Base-by-base conservation (phyloP, 2,113 vertebrate genomes). In the Toxostoma redivivum region DNA sequence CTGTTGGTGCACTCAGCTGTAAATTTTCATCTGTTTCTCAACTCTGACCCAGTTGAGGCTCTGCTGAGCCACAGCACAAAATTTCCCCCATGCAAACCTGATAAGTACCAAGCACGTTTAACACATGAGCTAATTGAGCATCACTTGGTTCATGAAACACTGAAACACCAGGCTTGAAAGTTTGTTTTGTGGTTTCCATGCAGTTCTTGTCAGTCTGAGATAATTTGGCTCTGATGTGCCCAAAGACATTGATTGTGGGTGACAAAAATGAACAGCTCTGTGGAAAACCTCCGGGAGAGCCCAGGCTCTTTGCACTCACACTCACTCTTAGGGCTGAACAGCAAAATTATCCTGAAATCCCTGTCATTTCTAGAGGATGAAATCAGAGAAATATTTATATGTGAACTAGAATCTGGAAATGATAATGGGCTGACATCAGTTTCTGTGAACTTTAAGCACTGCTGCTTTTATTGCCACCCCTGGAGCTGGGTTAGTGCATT, bases 11-110 rank as follows among this genome's bases (percentile, higher is more conserved):
- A 91, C 61, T 96, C 87, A 96, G 86, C 92, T 90, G 81, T 90
- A 87, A 80, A 88, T 97, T 97, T 97, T 95, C 86, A 91, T 92
- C 86, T 92, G 31, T 88, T 92, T 96, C 82, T 96, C 95, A 90
- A 90, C 95, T 95, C 85, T 95, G 96, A 97, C 94, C 90, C 82
- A 88, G 81, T 66, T 91, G 96, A 92, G 84, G 94, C 87, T 96
- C 94, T 92, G 78, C 33, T 96, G 91, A 97, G 40, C 76, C 56
- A 22, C 42, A 74, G 33, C 58, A 66, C 74, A 62, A 50, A 50
- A 92, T 92, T 90, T 57, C 82, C 61, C 73, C 77, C 17, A 17
- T 96, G 92, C 48, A 95, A 90, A 92, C 70, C 51, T 45, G 72
- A 50, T 50, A n/a, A 94, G 88, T 53, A 77, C 57, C 73, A 25